Percentiles rank a stretch among this genome's conserved stretches.
These are phyloP conservation scores for Melinopterus prodromus DNA, from an alignment of 2,888 invertebrate species.

Conservation along the genomic window DNA sequence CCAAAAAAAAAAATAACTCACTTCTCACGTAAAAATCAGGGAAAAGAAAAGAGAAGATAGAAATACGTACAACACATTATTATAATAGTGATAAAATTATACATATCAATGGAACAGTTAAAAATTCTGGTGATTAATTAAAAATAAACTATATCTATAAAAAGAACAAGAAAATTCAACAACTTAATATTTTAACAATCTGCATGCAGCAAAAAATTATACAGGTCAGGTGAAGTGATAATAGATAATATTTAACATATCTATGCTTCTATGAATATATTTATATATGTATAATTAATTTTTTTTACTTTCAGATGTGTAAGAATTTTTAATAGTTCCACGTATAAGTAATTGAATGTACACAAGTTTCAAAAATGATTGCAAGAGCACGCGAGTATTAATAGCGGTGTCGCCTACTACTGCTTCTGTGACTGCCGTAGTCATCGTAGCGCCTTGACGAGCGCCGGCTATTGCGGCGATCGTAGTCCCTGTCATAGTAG, in stretches of 20 bases:
- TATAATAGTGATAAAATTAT: conserved; percentile 4
- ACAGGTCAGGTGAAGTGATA: neutral
- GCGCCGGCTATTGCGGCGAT: conserved; percentile 51
- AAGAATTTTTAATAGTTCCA: conserved; percentile 19
- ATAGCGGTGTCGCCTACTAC: conserved; percentile 53
- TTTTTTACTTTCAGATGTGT: neutral
- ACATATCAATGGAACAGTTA: neutral
- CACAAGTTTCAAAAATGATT: conserved; percentile 10
- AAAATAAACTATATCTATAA: neutral
- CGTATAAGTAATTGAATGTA: conserved; percentile 10
- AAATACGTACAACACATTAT: neutral
- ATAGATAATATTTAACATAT: neutral
- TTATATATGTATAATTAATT: neutral
- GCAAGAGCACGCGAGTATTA: conserved; percentile 35
- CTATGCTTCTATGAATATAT: neutral
- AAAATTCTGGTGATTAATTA: neutral
- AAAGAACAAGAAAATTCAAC: neutral
- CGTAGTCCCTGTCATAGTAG: conserved; percentile 54
- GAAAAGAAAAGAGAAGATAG: neutral
- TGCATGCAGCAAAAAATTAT: neutral
- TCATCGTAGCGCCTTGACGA: conserved; percentile 54
- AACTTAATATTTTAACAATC: neutral
- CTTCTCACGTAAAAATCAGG: neutral
- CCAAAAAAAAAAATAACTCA: neutral
- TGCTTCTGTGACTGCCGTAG: conserved; percentile 50